Percentiles rank a stretch among this genome's conserved stretches.
phyloP scores from a whole-genome alignment of 92 coral and sea anemone genomes.

The Metridium senile region DNA sequence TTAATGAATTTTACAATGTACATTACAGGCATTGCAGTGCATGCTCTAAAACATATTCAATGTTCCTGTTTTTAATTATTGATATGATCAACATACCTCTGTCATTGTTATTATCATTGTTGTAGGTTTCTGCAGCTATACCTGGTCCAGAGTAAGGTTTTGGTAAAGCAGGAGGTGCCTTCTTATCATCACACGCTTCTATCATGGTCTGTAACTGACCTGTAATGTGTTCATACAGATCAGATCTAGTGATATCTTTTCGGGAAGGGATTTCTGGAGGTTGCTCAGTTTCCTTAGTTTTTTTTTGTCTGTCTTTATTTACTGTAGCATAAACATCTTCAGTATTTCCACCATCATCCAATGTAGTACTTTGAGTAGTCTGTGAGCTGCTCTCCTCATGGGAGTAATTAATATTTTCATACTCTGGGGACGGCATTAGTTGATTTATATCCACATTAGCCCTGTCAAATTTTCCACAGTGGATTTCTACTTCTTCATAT shows the following conservation, averaged over 20 bases:
- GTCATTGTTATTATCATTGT: neutral
- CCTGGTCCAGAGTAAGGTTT: slow-evolving; percentile 93
- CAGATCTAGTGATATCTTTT: slow-evolving; percentile 39
- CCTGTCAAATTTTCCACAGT: slow-evolving; percentile 76
- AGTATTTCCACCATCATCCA: slow-evolving; percentile 4
- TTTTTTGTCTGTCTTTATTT: slow-evolving; percentile 50
- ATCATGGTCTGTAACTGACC: slow-evolving; percentile 75
- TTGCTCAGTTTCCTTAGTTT: slow-evolving; percentile 31
- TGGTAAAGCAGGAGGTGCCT: slow-evolving; percentile 84
- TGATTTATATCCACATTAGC: slow-evolving; percentile 56
- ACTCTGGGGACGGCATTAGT: slow-evolving; percentile 10
- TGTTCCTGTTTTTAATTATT: too few species aligned
- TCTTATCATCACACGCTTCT: slow-evolving; percentile 42
- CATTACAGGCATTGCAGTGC: too few species aligned
- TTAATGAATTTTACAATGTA: too few species aligned
- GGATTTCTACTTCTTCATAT: slow-evolving; percentile 72
- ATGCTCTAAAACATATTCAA: too few species aligned
- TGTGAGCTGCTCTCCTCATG: too few species aligned
- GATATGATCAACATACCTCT: slow-evolving; percentile 17
- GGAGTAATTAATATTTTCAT: slow-evolving; percentile 19
- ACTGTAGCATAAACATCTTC: slow-evolving; percentile 73
- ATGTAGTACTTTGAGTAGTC: slow-evolving; percentile 22
- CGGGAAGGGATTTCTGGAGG: slow-evolving; percentile 50
- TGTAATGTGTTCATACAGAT: slow-evolving; percentile 70
- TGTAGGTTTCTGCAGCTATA: neutral